Conservation (phyloP, 1,140 invertebrate species). For the Cotesia typhae region DNA sequence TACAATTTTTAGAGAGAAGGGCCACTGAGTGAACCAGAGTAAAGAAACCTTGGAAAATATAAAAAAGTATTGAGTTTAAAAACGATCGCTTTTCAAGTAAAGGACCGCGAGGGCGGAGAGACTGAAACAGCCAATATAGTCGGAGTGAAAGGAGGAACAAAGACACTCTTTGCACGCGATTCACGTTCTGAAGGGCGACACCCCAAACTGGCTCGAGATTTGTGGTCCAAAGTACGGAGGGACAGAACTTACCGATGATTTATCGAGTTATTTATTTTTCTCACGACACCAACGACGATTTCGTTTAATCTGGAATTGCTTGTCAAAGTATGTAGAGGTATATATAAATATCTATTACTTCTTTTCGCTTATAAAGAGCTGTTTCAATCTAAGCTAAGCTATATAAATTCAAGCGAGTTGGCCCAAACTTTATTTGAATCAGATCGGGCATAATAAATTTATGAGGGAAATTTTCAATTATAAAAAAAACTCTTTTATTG, state of each 20-base stretch:
- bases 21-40: conserved; percentile 25
- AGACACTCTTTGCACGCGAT: conserved; percentile 48
- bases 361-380: not conserved
- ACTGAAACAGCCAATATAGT: conserved; percentile 34
- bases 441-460: too few relatives aligned
- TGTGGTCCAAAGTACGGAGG: conserved; percentile 45
- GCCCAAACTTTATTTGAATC: too few relatives aligned
- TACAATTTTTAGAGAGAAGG: conserved; percentile 16
- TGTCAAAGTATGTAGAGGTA: conserved; percentile 20
- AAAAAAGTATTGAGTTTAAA: conserved; percentile 30
- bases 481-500: too few relatives aligned
- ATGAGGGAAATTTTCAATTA: too few relatives aligned
- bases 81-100: not conserved
- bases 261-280: conserved; percentile 52
- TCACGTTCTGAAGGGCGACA: conserved; percentile 53
- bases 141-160: conserved; percentile 43
- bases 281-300: conserved; percentile 36
- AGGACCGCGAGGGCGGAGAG: not conserved
- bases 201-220: conserved; percentile 55
- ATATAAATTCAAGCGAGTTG: too few relatives aligned
- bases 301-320: conserved; percentile 42
- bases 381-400: too few relatives aligned
- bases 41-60: conserved; percentile 20
- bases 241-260: conserved; percentile 54
- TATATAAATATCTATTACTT: conserved; percentile 13